Evolutionary conservation across 1,140 invertebrate genomes (phyloP).

Genomic region (Trypoxylus dichotomus): DNA sequence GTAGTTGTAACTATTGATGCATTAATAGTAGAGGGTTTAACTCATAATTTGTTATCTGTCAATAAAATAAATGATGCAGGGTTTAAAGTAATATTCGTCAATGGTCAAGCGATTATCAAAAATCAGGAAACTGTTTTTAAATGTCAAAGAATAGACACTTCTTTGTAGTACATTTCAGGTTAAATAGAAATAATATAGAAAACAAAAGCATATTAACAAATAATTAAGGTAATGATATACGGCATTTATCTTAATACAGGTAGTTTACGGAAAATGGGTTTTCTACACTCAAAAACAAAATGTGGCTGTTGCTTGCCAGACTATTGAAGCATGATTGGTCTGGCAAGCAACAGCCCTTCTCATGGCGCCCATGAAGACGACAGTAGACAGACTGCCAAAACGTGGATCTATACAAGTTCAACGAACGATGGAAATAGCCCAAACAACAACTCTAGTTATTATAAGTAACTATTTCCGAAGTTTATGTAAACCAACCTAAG

Average conservation of each 20-base stretch:
- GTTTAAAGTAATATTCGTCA: background rate
- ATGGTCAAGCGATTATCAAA: background rate
- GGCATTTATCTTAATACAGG: background rate
- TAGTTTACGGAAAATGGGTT: background rate
- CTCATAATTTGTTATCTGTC: conserved; percentile 6
- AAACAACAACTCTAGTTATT: no score
- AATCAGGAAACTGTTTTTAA: background rate
- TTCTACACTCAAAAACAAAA: background rate
- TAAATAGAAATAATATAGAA: background rate
- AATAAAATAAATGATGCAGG: conserved; percentile 20
- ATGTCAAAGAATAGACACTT: background rate
- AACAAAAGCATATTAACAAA: background rate
- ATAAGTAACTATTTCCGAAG: no score
- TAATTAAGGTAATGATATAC: background rate
- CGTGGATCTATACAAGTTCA: no score
- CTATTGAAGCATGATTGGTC: no score
- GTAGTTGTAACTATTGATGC: background rate
- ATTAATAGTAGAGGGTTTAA: background rate
- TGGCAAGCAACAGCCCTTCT: no score
- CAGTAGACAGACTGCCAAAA: no score
- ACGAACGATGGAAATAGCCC: no score
- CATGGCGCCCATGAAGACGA: no score
- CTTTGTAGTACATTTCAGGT: background rate
- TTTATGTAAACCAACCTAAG: no score
- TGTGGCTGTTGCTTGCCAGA: background rate